Conservation (phyloP, 2,797 vertebrate species). For the Tangara arthus region DNA sequence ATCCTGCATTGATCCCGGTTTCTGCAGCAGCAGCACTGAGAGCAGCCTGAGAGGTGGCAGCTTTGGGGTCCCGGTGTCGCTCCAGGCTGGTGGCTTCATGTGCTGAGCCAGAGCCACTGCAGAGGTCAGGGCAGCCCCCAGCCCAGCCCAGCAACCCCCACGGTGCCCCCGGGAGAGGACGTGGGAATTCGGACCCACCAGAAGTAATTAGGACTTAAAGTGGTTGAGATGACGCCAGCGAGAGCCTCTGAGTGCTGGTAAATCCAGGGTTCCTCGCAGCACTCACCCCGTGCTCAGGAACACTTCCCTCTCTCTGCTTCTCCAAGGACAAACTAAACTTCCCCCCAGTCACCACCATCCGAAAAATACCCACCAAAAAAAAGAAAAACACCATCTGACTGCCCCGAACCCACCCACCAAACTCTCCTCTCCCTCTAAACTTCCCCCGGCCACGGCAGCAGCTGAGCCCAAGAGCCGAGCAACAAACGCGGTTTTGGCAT, state of each 20-base stretch:
- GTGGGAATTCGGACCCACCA: fast-evolving
- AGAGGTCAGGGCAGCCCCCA: background rate
- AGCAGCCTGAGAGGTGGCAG: background rate
- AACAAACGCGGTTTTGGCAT: conserved; percentile 7
- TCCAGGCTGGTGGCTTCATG: fast-evolving
- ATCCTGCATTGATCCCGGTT: background rate
- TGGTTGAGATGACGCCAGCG: background rate
- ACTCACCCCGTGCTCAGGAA: fast-evolving
- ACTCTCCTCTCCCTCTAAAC: too few species aligned
- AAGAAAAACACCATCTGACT: too few species aligned
- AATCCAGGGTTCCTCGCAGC: fast-evolving
- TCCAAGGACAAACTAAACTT: background rate
- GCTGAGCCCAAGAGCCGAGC: background rate
- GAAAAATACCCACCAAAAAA: too few species aligned
- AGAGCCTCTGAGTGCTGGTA: background rate
- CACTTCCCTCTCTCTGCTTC: background rate
- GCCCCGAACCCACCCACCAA: too few species aligned
- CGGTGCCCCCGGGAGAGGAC: fast-evolving
- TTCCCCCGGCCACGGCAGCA: fast-evolving
- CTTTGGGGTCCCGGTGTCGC: background rate
- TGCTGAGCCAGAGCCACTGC: background rate
- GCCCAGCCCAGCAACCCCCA: background rate
- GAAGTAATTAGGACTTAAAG: background rate
- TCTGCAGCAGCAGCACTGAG: background rate
- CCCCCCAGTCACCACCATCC: background rate